phyloP scores from a whole-genome alignment of 2,113 vertebrate species.

The Urocolius indicus region DNA sequence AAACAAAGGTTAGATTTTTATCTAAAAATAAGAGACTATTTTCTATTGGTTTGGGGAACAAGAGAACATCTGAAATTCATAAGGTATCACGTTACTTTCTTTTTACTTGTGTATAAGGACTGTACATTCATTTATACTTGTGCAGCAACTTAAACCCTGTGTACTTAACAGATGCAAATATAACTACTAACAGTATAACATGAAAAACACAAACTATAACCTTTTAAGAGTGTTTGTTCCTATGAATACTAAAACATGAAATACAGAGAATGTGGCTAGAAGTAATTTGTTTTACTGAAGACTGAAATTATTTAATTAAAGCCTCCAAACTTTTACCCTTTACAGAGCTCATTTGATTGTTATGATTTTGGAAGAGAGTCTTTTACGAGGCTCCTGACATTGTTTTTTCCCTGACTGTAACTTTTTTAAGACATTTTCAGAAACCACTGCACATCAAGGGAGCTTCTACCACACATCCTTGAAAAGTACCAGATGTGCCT shows the following conservation, averaged over 20 bases:
- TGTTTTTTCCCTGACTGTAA: background rate
- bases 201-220: background rate
- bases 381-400: background rate
- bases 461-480: background rate
- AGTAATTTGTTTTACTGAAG: background rate
- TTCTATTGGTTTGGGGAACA: background rate
- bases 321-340: background rate
- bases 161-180: background rate
- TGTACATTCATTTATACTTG: background rate
- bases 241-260: background rate
- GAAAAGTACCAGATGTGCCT: background rate
- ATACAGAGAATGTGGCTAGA: background rate
- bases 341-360: background rate
- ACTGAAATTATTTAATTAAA: background rate
- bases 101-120: background rate
- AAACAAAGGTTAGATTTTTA: background rate
- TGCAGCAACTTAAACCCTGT: background rate
- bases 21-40: background rate
- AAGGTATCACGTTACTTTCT: background rate
- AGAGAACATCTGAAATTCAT: background rate
- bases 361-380: background rate
- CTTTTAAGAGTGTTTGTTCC: background rate
- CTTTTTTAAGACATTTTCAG: constrained; percentile 18
- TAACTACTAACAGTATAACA: background rate
- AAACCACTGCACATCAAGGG: background rate